Evolutionary conservation across 2,113 vertebrate species (phyloP), one percentile per base, ranked within the genome.

Genomic region (Ramphastos sulfuratus): DNA sequence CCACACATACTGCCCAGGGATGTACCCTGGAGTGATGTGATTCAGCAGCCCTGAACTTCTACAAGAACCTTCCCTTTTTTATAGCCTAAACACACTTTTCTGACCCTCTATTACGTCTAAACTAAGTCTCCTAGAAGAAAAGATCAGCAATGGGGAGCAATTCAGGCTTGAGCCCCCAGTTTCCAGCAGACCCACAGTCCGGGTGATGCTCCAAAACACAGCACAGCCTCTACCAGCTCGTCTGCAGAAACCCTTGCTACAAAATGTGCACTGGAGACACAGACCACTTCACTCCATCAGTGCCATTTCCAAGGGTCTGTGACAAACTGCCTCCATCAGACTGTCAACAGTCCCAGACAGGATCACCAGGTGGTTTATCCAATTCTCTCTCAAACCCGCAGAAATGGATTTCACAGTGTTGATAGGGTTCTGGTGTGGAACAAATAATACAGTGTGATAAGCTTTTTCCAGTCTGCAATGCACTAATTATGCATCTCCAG

Each of bases 401-500:
- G 65, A 89, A 92, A 89, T 10, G 77, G 58, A 94, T 96, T 95
- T 95, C 87, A 96, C 61, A 55, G 85, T 39, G 72, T 20, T 71
- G 64, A 77, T 80, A 87, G 82, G 42, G 20, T 42, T 87, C 20
- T 3, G 3, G 63, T n/a, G 50, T 28, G 87, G 92, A 96, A 96
- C 81, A 96, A 94, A 91, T 92, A 95, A 92, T 80, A 78, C 46
- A 66, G 84, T 0, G 0, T 94, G 94, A 94, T 93, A 95, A 91
- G 86, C 55, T 92, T 95, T 95, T 96, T 95, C 95, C 94, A 94
- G 87, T 81, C 85, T 94, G 96, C 88, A 95, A 63, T 74, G 42
- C 78, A 55, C 89, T 74, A 87, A 85, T 96, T 96, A 89, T 91
- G 81, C 11, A 0, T 87, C 59, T 76, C 74, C 92, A 89, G 94